Evolutionary conservation across 35 echinoderm and acorn worm genomes (phyloP).

Genomic region (Amphiura filiformis): DNA sequence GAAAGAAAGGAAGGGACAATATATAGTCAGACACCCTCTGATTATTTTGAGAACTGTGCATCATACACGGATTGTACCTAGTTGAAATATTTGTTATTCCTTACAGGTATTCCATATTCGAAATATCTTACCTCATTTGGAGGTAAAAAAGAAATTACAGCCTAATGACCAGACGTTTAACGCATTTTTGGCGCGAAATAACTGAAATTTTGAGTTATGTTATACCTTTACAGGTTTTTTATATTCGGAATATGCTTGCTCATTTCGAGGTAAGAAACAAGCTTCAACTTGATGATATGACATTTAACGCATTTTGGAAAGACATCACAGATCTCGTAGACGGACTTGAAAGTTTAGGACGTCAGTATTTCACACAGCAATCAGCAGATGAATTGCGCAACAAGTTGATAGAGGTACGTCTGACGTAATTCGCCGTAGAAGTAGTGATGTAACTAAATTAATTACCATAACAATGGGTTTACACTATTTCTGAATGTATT

Average conservation of each 20-base stretch:
- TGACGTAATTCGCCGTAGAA: too few relatives aligned
- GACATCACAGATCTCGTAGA: background rate
- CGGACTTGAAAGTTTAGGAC: background rate
- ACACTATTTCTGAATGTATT: too few relatives aligned
- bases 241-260: background rate
- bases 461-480: too few relatives aligned
- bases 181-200: background rate
- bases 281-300: background rate
- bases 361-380: background rate
- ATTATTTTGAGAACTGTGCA: too few relatives aligned
- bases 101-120: background rate
- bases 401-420: too few relatives aligned
- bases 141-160: background rate
- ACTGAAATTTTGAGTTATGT: background rate
- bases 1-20: too few relatives aligned
- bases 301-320: background rate
- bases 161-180: too few relatives aligned
- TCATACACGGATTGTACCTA: too few relatives aligned
- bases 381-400: background rate
- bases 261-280: background rate
- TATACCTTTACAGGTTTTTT: background rate
- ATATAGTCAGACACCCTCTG: too few relatives aligned
- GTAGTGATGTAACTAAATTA: too few relatives aligned
- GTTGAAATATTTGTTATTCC: too few relatives aligned
- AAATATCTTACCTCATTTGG: background rate